Percentiles rank a stretch among this genome's conserved stretches.
phyloP scores from a whole-genome alignment of 37 sponge, comb jelly and placozoan species.

The Ianthella basta region DNA sequence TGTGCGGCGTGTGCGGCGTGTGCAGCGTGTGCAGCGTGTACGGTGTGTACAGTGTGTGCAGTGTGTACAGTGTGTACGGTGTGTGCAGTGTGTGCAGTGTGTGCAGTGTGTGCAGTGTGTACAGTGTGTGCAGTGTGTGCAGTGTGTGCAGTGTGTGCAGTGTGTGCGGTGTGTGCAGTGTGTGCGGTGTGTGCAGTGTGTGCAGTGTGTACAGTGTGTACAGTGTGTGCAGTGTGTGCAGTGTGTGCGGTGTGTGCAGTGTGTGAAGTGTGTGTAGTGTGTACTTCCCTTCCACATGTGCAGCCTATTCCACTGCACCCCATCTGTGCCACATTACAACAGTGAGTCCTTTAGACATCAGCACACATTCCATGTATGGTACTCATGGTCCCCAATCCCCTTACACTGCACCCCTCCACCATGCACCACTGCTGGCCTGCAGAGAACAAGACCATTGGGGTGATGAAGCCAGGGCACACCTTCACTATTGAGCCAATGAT shows the following conservation, averaged over 20 bases:
- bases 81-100: no score
- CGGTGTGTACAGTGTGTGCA: no score
- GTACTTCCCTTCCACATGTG: background rate
- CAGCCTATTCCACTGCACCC: constrained; percentile 89
- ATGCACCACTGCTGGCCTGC: background rate
- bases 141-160: no score
- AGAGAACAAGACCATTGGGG: constrained; percentile 96
- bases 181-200: no score
- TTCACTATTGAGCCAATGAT: constrained; percentile 99
- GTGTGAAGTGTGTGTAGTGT: background rate
- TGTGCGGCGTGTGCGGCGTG: no score
- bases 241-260: background rate
- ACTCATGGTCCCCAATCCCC: background rate
- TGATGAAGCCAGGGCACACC: constrained; percentile 94
- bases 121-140: no score
- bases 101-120: no score
- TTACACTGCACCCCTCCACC: constrained; percentile 1
- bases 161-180: no score
- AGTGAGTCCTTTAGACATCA: constrained; percentile 55
- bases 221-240: background rate
- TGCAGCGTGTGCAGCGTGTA: no score
- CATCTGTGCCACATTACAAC: constrained; percentile 94
- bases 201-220: no score
- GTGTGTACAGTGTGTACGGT: no score
- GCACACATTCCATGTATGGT: no score